Percentiles rank a stretch among this genome's conserved stretches.
These are phyloP conservation scores for Leptoteleia sp. DNA, from an alignment of 1,140 invertebrate species.

Conservation along the genomic window DNA sequence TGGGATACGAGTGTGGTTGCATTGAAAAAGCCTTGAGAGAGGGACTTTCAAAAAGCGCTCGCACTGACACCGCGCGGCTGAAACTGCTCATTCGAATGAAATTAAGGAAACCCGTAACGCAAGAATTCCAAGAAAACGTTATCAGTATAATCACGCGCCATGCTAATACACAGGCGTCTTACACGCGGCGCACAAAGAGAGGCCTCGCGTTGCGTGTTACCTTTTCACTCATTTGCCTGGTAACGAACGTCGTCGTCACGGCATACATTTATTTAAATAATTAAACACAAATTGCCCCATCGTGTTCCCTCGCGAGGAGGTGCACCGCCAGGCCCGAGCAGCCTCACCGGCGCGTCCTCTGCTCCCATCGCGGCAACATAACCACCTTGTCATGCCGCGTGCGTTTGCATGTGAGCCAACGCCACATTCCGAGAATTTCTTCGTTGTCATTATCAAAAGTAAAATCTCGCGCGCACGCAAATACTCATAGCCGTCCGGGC, in stretches of 20 bases:
- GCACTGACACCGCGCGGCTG: conserved; percentile 23
- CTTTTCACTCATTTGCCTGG: conserved; percentile 79
- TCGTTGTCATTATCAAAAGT: conserved; percentile 68
- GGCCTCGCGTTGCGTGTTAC: conserved; percentile 75
- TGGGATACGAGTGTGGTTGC: too few species aligned
- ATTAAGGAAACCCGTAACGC: conserved; percentile 51
- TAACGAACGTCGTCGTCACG: conserved; percentile 76
- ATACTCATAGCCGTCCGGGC: conserved; percentile 51
- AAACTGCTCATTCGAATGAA: conserved; percentile 38
- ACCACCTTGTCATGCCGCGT: conserved; percentile 63
- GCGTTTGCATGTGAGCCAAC: conserved; percentile 75
- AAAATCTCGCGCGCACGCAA: conserved; percentile 68
- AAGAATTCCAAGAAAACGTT: conserved; percentile 72
- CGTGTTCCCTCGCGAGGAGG: conserved; percentile 49
- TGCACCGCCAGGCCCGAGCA: conserved; percentile 44
- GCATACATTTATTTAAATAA: conserved; percentile 80
- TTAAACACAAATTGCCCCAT: conserved; percentile 76
- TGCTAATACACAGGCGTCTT: conserved; percentile 71
- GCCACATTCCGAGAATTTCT: conserved; percentile 75
- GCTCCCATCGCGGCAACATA: conserved; percentile 55
- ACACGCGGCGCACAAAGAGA: conserved; percentile 71
- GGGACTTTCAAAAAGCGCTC: conserved; percentile 8
- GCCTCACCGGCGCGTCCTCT: conserved; percentile 40
- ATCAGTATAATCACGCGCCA: conserved; percentile 73
- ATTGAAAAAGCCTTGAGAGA: too few species aligned